Conservation (phyloP, 1,140 invertebrate genomes). For the Micrasema longulum region DNA sequence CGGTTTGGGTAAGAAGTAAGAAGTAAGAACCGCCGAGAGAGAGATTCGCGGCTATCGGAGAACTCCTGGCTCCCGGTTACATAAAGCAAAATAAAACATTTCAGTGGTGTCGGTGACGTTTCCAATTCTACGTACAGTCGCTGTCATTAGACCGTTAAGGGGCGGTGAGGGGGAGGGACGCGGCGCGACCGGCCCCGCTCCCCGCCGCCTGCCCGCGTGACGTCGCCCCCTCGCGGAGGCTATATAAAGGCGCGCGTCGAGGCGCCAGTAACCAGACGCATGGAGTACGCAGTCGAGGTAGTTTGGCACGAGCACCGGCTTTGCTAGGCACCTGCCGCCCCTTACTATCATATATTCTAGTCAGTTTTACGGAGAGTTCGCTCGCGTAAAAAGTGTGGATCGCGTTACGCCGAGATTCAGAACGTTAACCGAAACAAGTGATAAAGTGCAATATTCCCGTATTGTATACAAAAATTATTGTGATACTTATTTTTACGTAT, state of each 20-base stretch:
- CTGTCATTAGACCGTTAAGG: constrained; percentile 52
- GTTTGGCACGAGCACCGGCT: constrained; percentile 71
- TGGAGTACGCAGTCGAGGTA: constrained; percentile 71
- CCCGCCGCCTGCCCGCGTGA: constrained; percentile 50
- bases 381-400: constrained; percentile 59
- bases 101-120: constrained; percentile 37
- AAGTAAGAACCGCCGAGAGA: constrained; percentile 62
- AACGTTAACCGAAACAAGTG: constrained; percentile 57
- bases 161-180: constrained; percentile 18
- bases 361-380: constrained; percentile 65
- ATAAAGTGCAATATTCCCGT: constrained; percentile 65
- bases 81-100: constrained; percentile 46
- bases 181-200: constrained; percentile 39
- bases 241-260: constrained; percentile 69
- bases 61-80: constrained; percentile 29
- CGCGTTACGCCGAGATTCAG: constrained; percentile 29
- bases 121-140: constrained; percentile 41
- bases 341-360: constrained; percentile 67
- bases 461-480: constrained; percentile 61
- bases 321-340: constrained; percentile 71
- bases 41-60: constrained; percentile 58
- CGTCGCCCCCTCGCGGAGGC: constrained; percentile 61
- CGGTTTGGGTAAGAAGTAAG: constrained; percentile 6
- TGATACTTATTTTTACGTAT: constrained; percentile 60
- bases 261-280: constrained; percentile 66